Conservation (phyloP, 2,797 vertebrate genomes). For the Mallotus villosus region DNA sequence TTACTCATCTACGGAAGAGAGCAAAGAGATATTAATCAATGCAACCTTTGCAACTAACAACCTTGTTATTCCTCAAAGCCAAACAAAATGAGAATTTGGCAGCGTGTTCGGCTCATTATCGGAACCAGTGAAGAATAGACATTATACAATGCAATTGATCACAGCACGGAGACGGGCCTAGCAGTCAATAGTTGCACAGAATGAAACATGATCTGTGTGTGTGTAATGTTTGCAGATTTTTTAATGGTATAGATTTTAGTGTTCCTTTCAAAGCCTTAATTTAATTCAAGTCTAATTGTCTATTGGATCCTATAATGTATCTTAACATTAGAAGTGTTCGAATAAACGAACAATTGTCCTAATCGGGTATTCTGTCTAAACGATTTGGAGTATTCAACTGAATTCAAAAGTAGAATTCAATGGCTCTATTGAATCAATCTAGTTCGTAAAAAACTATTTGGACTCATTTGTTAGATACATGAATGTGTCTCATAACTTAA, state of each 20-base stretch:
- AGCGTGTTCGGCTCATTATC: conserved; percentile 60
- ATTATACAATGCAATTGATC: conserved; percentile 69
- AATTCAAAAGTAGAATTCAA: neutral
- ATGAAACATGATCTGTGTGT: conserved; percentile 52
- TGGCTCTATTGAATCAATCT: neutral
- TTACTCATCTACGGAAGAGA: conserved; percentile 61
- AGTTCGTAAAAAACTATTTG: neutral
- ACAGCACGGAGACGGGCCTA: conserved; percentile 51
- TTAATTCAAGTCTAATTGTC: neutral
- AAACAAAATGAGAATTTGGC: conserved; percentile 64
- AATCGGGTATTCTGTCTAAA: neutral
- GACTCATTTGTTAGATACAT: neutral
- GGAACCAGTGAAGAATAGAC: conserved; percentile 50
- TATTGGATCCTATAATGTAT: neutral
- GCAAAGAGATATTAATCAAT: conserved; percentile 69
- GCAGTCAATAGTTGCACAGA: conserved; percentile 50
- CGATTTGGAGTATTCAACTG: neutral
- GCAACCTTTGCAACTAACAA: conserved; percentile 72
- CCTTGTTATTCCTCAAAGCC: conserved; percentile 71
- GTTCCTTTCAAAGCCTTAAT: neutral
- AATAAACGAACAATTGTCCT: neutral
- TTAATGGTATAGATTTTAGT: conserved; percentile 1
- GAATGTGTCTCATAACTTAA: too few relatives aligned
- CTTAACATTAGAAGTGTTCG: neutral
- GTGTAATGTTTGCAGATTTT: conserved; percentile 45